These are phyloP conservation scores for Neolamprologus hecqui DNA, from an alignment of 2,113 vertebrate genomes.

Conservation along the genomic window DNA sequence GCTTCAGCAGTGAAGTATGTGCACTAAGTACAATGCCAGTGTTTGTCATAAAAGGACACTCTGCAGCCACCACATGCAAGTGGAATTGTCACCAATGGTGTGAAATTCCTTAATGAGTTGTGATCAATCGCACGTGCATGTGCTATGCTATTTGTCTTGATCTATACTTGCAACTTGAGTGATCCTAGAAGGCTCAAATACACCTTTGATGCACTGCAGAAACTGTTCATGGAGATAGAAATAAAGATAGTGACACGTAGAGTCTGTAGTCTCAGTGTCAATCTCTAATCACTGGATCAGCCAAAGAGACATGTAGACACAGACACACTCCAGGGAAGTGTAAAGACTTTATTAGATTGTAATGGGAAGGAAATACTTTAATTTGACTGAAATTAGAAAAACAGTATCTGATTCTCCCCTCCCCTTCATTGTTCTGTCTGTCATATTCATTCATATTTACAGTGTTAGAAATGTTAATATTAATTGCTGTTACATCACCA, in stretches of 20 bases:
- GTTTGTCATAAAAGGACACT: not conserved
- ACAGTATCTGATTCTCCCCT: not conserved
- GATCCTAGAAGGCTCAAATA: not conserved
- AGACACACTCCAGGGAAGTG: not conserved
- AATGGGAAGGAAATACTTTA: not conserved
- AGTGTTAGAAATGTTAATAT: not conserved
- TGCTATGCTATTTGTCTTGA: not conserved
- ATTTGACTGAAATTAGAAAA: not conserved
- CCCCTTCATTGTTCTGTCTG: not conserved
- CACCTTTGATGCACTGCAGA: not conserved
- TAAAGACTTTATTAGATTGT: not conserved
- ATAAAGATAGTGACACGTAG: not conserved
- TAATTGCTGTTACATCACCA: not conserved
- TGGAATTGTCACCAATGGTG: not conserved
- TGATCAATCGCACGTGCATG: not conserved
- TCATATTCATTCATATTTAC: not conserved
- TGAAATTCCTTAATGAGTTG: not conserved
- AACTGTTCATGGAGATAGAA: not conserved
- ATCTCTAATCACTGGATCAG: rapidly evolving
- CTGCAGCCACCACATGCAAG: not conserved
- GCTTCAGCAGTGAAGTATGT: not conserved
- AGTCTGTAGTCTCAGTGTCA: rapidly evolving
- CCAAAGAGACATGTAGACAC: not conserved
- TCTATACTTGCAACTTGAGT: not conserved
- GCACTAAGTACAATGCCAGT: not conserved